Base-by-base conservation (phyloP, 2,113 vertebrate species). In the Malurus melanocephalus region DNA sequence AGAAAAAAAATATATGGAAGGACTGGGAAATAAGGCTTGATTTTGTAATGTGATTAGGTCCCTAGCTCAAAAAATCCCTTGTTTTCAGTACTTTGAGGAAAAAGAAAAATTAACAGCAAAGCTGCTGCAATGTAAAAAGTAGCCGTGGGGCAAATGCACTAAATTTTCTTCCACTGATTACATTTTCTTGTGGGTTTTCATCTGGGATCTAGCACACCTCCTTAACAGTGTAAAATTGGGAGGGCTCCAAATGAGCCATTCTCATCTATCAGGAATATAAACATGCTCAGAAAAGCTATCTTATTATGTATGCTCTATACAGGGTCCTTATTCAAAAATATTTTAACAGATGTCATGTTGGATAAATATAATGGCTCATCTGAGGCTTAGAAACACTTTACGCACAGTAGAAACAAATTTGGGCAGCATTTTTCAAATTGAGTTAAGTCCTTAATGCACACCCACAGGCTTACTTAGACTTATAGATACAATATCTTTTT, bases 371-470 rank as follows among this genome's bases (percentile, higher is more conserved):
- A 95, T 92, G 72, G 64, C 72, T 91, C 86, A 85, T 88, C 84
- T 56, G 89, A 95, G 83, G 87, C 80, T 72, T 75, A 55, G 49
- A 94, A 90, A 93, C 68, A 84, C 81, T 94, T 89, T 90, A 72
- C 7, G 11, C 49, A 62, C 81, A 65, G 64, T 45, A 82, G 90
- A 88, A 93, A 82, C 71, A 93, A 93, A 96, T 95, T 94, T 85
- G 86, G 89, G 83, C 74, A 92, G 83, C 92, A 87, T 93, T 93
- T 93, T 94, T 94, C 90, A 95, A 94, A 94, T 94, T 94, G 93
- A 89, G 65, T 95, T 93, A 96, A 94, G 74, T 81, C 78, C 80
- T 87, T 94, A 93, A 94, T 88, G 92, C 80, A 87, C 43, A 91
- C 90, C 83, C 83, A 90, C 86, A 93, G 90, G 90, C 86, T 94